Conservation (phyloP, 2,113 vertebrate species). For the Candoia aspera region DNA sequence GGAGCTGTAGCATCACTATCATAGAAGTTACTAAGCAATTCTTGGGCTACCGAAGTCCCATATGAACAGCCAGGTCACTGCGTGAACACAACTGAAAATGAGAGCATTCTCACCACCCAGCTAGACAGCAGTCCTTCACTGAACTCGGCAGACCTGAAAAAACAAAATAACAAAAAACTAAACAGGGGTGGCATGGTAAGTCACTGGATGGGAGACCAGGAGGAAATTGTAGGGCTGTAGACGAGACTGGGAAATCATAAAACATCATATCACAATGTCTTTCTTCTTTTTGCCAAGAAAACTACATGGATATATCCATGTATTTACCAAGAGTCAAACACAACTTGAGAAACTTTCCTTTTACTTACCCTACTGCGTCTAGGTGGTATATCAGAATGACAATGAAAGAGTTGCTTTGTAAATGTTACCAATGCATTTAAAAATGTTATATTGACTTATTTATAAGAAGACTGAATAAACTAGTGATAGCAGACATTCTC, state of each 20-base stretch:
- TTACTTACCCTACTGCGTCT: not conserved
- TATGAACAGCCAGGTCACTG: not conserved
- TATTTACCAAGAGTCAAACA: not conserved
- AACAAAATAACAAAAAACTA: not conserved
- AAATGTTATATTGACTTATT: not conserved
- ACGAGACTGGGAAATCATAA: not conserved
- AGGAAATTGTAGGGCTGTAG: not conserved
- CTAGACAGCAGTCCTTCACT: not conserved
- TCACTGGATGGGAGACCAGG: not conserved
- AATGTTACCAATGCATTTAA: not conserved
- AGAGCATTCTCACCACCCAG: not conserved
- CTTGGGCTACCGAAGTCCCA: not conserved
- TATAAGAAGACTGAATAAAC: not conserved
- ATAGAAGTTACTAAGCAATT: not conserved
- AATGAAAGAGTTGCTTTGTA: not conserved
- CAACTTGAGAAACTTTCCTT: not conserved
- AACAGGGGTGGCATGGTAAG: not conserved
- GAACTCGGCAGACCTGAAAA: not conserved
- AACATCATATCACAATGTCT: not conserved
- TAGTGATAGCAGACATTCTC: not conserved
- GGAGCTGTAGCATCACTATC: not conserved
- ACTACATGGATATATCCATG: not conserved
- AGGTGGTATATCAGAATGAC: not conserved
- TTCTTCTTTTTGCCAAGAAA: not conserved
- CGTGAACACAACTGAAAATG: not conserved